Evolutionary conservation across 2,888 invertebrate genomes (phyloP), one percentile per base, ranked within the genome.

Genomic region (Ennomos quercinarius): DNA sequence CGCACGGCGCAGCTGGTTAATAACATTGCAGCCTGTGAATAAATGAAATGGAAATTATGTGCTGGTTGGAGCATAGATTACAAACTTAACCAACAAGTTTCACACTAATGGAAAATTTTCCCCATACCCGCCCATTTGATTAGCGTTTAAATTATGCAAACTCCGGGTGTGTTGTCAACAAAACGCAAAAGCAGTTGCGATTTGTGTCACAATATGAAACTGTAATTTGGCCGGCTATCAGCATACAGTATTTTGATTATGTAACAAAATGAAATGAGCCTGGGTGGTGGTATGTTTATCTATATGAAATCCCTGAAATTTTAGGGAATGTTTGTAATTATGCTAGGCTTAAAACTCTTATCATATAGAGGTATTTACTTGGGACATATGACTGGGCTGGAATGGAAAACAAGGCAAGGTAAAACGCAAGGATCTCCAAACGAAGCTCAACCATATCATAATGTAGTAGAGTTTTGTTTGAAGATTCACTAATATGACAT

Each of bases 301-400:
- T 65, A 62, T 58, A 64, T 64, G 61, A 51, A 53, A 59, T 61
- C 39, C 55, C 50, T 56, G 43, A 57, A 59, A 56, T 61, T 61
- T 68, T 61, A 56, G 58, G 41, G 17, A 46, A 44, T 62, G 41
- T 57, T 40, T 35, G 61, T 56, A 64, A 63, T 63, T 66, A 60
- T 50, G 38, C 57, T 46, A 58, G 56, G 58, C 47, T 56, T 53
- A 56, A 52, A 61, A 60, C 62, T 56, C 62, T 61, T 62, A 67
- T 57, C 64, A 62, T 53, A 53, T 56, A 48, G 48, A 43, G 9
- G 10, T 64, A 41, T 34, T 36, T 51, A 55, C 47, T 51, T 44
- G 27, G 41, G 9, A 35, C 49, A 40, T 54, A 45, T 45, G 46
- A 35, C 27, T 34, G 17, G 27, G n/a, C 34, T 13, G 38, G 10